Base-by-base conservation (phyloP, 2,888 invertebrate genomes). In the Lobophora halterata region DNA sequence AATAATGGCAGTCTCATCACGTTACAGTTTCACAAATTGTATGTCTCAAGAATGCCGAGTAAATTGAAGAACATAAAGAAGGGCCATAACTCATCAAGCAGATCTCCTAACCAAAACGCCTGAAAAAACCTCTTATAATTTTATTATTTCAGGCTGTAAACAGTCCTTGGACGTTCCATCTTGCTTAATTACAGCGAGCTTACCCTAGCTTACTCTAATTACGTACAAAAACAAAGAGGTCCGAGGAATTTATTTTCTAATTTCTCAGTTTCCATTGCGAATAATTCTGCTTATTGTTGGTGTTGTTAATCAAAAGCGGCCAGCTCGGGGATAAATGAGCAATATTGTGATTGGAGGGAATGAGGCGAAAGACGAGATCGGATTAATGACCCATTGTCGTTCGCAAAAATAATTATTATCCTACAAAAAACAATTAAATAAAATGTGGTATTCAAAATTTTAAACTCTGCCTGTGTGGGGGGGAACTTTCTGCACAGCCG, bases 161-260 rank as follows among this genome's bases (percentile, higher is more conserved):
- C 45, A 44, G 49, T 25, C 44, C 21, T 35, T 29, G 43, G 45
- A 51, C 44, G 44, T 51, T 46, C 49, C 72, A 63, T 81, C 80
- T 79, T 76, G 68, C 77, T 78, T 85, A 82, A 83, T 85, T 81
- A 85, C 78, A 68, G 57, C 55, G 63, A 47, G 65, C 71, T 76
- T 40, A 46, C 36, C 34, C 61, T 53, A 58, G 76, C 77, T 74
- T 67, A 72, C 70, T 74, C 76, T 85, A 82, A 86, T 86, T 83
- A 81, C 78, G 66, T 67, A 71, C 66, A 73, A 77, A 82, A 82
- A 80, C 74, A 79, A 81, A 79, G 42, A 75, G 72, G 67, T 65
- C 71, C 57, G 64, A 30, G 19, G 35, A 75, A 80, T 81, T 79
- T 79, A 81, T 82, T 76, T 71, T 74, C 66, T 76, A 77, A 81